phyloP scores from a whole-genome alignment of 2,797 vertebrate species.

The Mormyrops attenuatus region DNA sequence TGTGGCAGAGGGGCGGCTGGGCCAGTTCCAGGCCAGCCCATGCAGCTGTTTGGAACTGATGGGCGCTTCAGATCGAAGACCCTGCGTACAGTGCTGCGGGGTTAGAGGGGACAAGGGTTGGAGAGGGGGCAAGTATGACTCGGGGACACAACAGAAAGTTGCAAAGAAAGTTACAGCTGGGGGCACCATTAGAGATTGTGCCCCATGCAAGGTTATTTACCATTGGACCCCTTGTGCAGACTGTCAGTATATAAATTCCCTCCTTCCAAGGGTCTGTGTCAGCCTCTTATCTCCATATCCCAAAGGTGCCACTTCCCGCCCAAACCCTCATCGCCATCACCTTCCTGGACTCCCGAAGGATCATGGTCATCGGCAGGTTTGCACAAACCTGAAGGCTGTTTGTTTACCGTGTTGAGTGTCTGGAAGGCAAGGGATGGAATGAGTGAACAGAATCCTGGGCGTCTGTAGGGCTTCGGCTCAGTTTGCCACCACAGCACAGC shows the following conservation, averaged over 20 bases:
- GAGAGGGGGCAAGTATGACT: not conserved
- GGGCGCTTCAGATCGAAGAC: constrained; percentile 48
- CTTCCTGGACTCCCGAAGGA: not conserved
- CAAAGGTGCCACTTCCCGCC: not conserved
- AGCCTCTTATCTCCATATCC: not conserved
- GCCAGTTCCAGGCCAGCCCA: constrained; percentile 54
- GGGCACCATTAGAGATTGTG: not conserved
- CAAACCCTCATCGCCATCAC: not conserved
- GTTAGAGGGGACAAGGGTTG: not conserved
- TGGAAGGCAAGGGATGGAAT: not conserved
- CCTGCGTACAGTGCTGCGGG: constrained; percentile 17
- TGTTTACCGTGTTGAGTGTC: not conserved
- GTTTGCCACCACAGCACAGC: not conserved
- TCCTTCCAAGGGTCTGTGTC: not conserved
- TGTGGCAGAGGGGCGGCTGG: constrained; percentile 66
- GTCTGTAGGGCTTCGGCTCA: not conserved
- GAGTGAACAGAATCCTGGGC: not conserved
- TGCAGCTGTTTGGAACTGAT: constrained; percentile 70
- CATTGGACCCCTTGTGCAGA: not conserved
- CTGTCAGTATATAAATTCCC: not conserved
- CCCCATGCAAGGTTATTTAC: not conserved
- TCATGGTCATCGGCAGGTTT: not conserved
- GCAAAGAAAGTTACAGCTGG: no score
- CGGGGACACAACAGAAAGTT: not conserved
- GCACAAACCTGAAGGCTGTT: not conserved